Evolutionary conservation across 2,797 vertebrate species (phyloP), one percentile per base, ranked within the genome.

Genomic region (Aldrovandia affinis): DNA sequence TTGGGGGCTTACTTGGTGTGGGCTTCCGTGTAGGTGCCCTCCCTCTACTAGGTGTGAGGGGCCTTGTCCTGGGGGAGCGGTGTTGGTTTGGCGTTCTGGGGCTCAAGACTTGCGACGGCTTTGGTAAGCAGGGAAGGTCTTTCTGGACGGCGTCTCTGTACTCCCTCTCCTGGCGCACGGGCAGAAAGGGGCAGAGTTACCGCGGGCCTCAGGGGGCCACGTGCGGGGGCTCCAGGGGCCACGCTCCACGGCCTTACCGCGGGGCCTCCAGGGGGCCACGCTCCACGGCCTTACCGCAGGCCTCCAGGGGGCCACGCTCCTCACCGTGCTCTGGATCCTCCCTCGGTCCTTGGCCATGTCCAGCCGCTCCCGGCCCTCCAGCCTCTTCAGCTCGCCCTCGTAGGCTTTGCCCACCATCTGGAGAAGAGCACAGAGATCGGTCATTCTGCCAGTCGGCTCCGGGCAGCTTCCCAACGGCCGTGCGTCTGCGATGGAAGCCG

Each of bases 141-240:
- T 92, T 92, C 81, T 94, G 91, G 89, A 97, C 84, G 83, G 95
- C 94, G 90, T 97, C 95, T 89, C 95, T 94, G 93, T 95, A 94
- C 89, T 94, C 92, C 87, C 90, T 95, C 93, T 97, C 97, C 98
- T 99, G 91, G 81, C 22, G 82, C 30, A 44, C 1, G 10, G 25
- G 36, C 15, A 79, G 52, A 28, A 28, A 10, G 12, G 39, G 39
- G 1, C 18, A 0, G 5, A 33, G 12, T 15, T 20, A 14, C 39
- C 4, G 33, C 6, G 18, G 1, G 68, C 14, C 7, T n/a, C 12
- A n/a, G n/a, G n/a, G n/a, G n/a, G n/a, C n/a, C n/a, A n/a, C n/a
- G n/a, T 6, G 12, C n/a, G n/a, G n/a, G n/a, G n/a, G n/a, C n/a
- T n/a, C n/a, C n/a, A n/a, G 47, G 47, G 47, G 12, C 6, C 6